Evolutionary conservation across 1,140 invertebrate genomes (phyloP), one percentile per base, ranked within the genome.

Genomic region (Drosophila mauritiana): DNA sequence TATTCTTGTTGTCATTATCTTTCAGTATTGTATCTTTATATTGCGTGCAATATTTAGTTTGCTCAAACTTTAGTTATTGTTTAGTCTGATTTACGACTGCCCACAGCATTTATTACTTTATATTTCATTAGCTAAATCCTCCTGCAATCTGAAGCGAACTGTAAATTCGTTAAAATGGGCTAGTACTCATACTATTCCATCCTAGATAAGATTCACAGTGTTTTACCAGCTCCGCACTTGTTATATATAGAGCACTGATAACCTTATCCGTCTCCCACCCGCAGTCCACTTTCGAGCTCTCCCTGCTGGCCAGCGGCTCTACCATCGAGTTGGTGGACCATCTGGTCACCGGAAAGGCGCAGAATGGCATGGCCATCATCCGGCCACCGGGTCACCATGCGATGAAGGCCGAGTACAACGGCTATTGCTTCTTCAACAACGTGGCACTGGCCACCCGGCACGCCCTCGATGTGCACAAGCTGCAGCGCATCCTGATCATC

Each of bases 351-450:
- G 84, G 95, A 5, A 93, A 94, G 81, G 92, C 97, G 2, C 95
- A 96, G 86, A 98, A 98, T 94, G 97, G 97, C 48, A 96, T 98
- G 94, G 97, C 97, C 15, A 92, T 95, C 68, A 94, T 93, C 62
- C 96, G 98, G 73, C 98, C 98, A 42, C 98, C 98, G 10, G 98
- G 99, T 20, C 99, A 99, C 94, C 99, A 99, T 94, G 98, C 98
- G 4, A 98, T 98, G 96, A 93, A 95, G 73, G 93, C 95, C 15
- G 96, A 97, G 91, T 97, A 96, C 63, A 97, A 96, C 93, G 98
- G 98, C 15, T 92, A 92, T 55, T 99, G 98, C 93, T 97, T 97
- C 91, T 98, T 99, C 80, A 99, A 99, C 92, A 99, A 99, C 93
- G 98, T 98, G 1, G 98, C 97, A 1, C 93, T 99, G 49, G 98